These are phyloP conservation scores for Tachysurus fulvidraco DNA, from an alignment of 2,113 vertebrate species.

Conservation along the genomic window DNA sequence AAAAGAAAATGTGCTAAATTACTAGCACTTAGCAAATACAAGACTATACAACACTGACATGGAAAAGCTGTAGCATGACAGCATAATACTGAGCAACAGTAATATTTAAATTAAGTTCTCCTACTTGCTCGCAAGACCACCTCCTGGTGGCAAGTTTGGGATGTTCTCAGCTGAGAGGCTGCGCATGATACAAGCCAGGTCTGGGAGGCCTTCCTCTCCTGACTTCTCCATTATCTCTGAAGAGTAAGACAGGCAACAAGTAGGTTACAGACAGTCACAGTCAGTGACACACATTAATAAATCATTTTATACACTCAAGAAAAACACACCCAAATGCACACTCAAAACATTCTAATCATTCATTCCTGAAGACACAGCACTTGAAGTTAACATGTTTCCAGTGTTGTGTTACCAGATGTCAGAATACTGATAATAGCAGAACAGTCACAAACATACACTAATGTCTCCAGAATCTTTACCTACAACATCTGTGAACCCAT, in stretches of 20 bases:
- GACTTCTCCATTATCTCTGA: slow-evolving; percentile 91
- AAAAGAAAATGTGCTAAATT: background rate
- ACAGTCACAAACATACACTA: slow-evolving; percentile 5
- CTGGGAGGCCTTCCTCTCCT: slow-evolving; percentile 89
- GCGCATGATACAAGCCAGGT: slow-evolving; percentile 94
- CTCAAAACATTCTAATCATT: background rate
- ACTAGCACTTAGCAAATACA: background rate
- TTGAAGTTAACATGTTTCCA: slow-evolving; percentile 7
- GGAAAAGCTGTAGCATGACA: background rate
- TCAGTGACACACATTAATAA: background rate
- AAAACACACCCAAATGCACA: slow-evolving; percentile 18
- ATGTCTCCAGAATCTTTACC: slow-evolving; percentile 2
- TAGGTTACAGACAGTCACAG: slow-evolving; percentile 24
- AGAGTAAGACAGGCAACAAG: slow-evolving; percentile 35
- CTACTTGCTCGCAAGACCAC: slow-evolving; percentile 98
- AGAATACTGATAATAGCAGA: background rate
- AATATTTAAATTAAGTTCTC: slow-evolving; percentile 28
- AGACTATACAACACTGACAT: background rate
- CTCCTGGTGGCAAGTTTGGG: slow-evolving; percentile 95
- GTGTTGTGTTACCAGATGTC: background rate
- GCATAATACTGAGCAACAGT: background rate
- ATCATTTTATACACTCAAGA: background rate
- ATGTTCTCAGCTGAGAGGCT: slow-evolving; percentile 93
- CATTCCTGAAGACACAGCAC: slow-evolving; percentile 20
- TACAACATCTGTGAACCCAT: background rate